Evolutionary conservation across 2,888 invertebrate genomes (phyloP).

Genomic region (Ormyrus pomaceus): DNA sequence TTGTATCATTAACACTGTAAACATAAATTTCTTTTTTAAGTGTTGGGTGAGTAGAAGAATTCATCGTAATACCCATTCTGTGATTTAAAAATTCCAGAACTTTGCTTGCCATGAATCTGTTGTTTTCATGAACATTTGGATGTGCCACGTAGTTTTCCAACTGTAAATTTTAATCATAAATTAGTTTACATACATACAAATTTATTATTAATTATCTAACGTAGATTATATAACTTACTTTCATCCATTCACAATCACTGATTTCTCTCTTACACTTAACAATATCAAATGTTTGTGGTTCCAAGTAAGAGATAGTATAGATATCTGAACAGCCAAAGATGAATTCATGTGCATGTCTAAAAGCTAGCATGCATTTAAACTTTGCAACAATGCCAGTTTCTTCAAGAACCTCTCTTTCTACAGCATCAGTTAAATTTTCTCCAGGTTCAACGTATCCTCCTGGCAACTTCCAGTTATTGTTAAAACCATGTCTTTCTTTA

Average conservation of each 20-base stretch:
- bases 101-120: constrained; percentile 82
- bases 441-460: constrained; percentile 94
- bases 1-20: constrained; percentile 62
- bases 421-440: constrained; percentile 89
- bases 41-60: constrained; percentile 76
- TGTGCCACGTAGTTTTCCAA: constrained; percentile 82
- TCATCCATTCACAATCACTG: constrained; percentile 88
- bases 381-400: constrained; percentile 90
- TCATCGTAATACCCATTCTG: constrained; percentile 79
- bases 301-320: constrained; percentile 86
- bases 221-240: constrained; percentile 72
- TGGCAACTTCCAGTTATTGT: constrained; percentile 87
- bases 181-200: neutral
- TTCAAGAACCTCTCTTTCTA: constrained; percentile 90
- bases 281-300: constrained; percentile 81
- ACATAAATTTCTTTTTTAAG: constrained; percentile 75
- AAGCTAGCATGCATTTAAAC: constrained; percentile 85
- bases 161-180: constrained; percentile 63
- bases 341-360: constrained; percentile 87
- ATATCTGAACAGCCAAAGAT: constrained; percentile 91
- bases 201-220: too few species aligned
- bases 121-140: constrained; percentile 85
- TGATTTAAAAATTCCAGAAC: constrained; percentile 82
- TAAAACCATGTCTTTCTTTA: constrained; percentile 80
- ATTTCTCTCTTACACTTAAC: constrained; percentile 87